Base-by-base conservation (phyloP, 1,140 invertebrate species). In the Heterodera carotae region DNA sequence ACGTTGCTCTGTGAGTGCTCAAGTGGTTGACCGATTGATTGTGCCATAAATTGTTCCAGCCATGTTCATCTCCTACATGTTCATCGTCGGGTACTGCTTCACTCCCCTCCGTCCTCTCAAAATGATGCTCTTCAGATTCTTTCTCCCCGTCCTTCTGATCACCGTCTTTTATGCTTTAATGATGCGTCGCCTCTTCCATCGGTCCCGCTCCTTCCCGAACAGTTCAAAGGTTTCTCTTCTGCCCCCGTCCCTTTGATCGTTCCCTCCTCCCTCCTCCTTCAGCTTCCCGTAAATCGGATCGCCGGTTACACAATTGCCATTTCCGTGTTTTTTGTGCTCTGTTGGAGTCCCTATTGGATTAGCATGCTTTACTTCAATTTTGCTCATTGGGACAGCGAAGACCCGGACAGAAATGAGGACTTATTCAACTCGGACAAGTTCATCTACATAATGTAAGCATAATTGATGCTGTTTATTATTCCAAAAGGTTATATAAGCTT, bases 281-380 rank as follows among this genome's bases (percentile, higher is more conserved):
- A 84, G 60, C 75, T 86, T 5, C 85, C 85, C 25, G 81, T 86
- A 12, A 77, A 73, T 31, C 75, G 82, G n/a, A 85, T 86, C 31
- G 86, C 86, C 48, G 67, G 76, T 18, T 86, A 87, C 77, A 86
- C 85, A 22, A 86, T 86, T 34, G 84, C 84, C 36, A 86, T 86
- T 67, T 86, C 84, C 22, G 75, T 78, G 6, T 86, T 86, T 67
- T 86, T 84, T 67, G 80, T 86, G 34, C 18, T 87, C 22, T 86
- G 85, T 75, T 86, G 86, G 86, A 68, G 62, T 25, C 82, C 82
- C 15, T 83, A 83, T 62, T 83, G 82, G 82, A 56, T 71, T 27
- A 79, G 80, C 29, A 81, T 81, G 80, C 71, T 81, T 22, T 81
- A 81, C 71, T 73, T 81, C 34, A 81, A 81, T 43, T 68, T 81